A percentile compares a stretch with the other conserved stretches of the same genome.
Evolutionary conservation across 2,797 vertebrate genomes (phyloP).

Genomic region (Diceros bicornis): DNA sequence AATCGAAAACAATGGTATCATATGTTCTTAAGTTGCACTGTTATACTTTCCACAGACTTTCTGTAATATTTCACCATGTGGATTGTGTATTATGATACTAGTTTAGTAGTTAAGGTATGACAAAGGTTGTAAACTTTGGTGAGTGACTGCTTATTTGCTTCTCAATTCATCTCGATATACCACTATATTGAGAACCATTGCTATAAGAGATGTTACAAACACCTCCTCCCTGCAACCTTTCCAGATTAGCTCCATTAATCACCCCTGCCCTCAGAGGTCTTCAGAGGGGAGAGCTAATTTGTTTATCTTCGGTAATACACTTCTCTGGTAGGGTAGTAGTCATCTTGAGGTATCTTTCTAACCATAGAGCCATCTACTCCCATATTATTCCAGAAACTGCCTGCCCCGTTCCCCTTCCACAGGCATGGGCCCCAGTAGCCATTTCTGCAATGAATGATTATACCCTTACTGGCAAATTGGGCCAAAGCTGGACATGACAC

Average conservation of each 20-base stretch:
- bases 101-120: neutral
- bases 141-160: neutral
- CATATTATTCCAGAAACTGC: neutral
- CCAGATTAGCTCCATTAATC: neutral
- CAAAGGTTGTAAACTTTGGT: neutral
- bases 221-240: neutral
- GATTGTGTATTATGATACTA: neutral
- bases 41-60: slow-evolving; percentile 17
- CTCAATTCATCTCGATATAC: neutral
- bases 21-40: neutral
- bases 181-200: neutral
- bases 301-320: neutral
- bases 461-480: neutral
- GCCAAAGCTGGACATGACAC: neutral
- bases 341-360: neutral
- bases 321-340: neutral
- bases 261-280: neutral
- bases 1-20: slow-evolving; percentile 7
- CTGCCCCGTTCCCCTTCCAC: neutral
- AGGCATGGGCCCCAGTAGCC: neutral
- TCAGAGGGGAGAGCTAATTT: neutral
- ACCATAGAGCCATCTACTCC: neutral
- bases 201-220: neutral
- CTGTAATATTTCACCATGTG: slow-evolving; percentile 3
- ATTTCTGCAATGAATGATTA: neutral